Base-by-base conservation (phyloP, 2,888 invertebrate genomes). In the Limnephilus lunatus region DNA sequence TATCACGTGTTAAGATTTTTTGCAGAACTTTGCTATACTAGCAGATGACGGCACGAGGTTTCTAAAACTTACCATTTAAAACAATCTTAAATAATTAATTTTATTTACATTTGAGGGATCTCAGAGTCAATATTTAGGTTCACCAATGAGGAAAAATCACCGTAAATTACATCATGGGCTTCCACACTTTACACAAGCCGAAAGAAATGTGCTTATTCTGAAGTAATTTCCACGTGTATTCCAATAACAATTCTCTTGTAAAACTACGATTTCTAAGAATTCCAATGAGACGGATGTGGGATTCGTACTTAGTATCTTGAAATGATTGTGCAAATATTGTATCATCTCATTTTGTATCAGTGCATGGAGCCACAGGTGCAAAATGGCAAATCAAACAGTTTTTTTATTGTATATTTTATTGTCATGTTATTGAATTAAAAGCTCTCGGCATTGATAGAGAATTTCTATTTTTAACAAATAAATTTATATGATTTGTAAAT, bases 301-400 rank as follows among this genome's bases (percentile, higher is more conserved):
- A 48, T 86, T 53, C 30, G 19, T 39, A 86, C 48, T 48, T 86
- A 44, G 35, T 39, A 86, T 86, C 30, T n/a, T 48, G 12, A 86
- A 86, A 30, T 30, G n/a, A 44, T 48, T 86, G n/a, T 30, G 53
- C 86, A 86, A 86, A 86, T 86, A 44, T 86, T 86, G 86, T 48
- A 25, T 39, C 85, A 85, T 39, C 85, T 32, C 85, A 85, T 85
- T 35, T 85, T 35, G 39, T 86, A 48, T 86, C 44, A n/a, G 86
- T 86, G 48, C 86, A 44, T 30, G 86, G 86, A n/a, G 44, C 31
- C 15, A 86, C 48, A 86, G 86, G 86, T 86, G 86, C 15, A 86
- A 86, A 86, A 86, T 86, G 14, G 86, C 35, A 44, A 44, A 30
- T n/a, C 44, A 44, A 86, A 86, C 86, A 86, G 11, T 30, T 35